Conservation (phyloP, 2,888 invertebrate genomes). For the Drosophila differens region DNA sequence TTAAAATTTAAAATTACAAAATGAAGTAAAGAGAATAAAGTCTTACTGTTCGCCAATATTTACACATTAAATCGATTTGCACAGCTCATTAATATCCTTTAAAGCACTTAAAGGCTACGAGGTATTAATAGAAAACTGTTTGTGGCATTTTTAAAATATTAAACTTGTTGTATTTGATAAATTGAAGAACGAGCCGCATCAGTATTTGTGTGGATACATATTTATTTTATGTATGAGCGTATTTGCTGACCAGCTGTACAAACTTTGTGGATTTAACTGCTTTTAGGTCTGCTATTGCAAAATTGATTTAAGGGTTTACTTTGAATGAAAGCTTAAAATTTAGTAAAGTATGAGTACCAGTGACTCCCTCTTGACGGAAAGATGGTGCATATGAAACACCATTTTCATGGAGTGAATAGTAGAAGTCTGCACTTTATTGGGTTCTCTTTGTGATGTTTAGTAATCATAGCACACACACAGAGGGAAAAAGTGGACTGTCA, state of each 20-base stretch:
- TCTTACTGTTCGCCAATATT: background rate
- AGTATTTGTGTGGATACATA: slow-evolving; percentile 13
- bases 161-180: slow-evolving; percentile 29
- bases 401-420: slow-evolving; percentile 58
- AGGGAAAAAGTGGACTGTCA: background rate
- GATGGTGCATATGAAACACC: slow-evolving; percentile 25
- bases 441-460: slow-evolving; percentile 24
- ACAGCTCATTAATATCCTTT: background rate
- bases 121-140: slow-evolving; percentile 20
- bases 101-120: background rate
- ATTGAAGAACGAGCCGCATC: slow-evolving; percentile 26
- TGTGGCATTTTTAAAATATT: slow-evolving; percentile 42
- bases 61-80: background rate
- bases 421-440: slow-evolving; percentile 38
- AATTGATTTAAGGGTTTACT: slow-evolving; percentile 43
- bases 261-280: slow-evolving; percentile 35
- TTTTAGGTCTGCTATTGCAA: slow-evolving; percentile 1
- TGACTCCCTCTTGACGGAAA: slow-evolving; percentile 4
- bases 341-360: slow-evolving; percentile 7
- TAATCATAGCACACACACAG: slow-evolving; percentile 49
- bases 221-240: slow-evolving; percentile 8
- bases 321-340: slow-evolving; percentile 15
- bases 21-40: background rate
- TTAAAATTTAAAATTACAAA: background rate
- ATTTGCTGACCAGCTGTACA: slow-evolving; percentile 16